Conservation (phyloP, 53 echinoderm and acorn worm species). For the Mesocentrotus franciscanus region DNA sequence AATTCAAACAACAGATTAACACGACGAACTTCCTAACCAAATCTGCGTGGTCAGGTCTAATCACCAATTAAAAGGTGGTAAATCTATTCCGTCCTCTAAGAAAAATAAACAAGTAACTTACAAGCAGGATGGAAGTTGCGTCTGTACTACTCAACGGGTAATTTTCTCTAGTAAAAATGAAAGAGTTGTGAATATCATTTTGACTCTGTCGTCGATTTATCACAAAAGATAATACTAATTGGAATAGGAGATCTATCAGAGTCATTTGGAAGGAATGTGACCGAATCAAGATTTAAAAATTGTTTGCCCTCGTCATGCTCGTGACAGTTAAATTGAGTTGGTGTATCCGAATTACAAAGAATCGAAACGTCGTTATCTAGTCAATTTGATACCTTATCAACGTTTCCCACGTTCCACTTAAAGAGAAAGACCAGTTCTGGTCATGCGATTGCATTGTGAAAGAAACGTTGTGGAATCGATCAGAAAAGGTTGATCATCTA, state of each 20-base stretch:
- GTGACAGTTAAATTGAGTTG: background rate
- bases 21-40: background rate
- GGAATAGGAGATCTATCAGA: background rate
- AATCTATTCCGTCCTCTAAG: background rate
- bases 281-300: background rate
- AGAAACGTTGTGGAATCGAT: no score
- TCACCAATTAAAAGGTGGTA: constrained; percentile 12
- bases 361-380: background rate
- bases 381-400: background rate
- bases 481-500: no score
- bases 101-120: constrained; percentile 34
- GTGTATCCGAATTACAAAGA: background rate
- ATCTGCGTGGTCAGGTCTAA: background rate
- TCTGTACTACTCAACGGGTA: background rate
- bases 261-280: background rate
- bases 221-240: background rate
- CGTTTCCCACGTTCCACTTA: constrained; percentile 13
- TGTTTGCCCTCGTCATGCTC: background rate
- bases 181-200: background rate
- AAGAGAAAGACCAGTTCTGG: no score
- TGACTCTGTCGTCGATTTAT: background rate
- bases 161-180: background rate
- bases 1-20: constrained; percentile 5
- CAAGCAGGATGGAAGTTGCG: constrained; percentile 24
- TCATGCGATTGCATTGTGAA: no score